Conservation (phyloP, 2,113 vertebrate species). For the Danionella cerebrum region DNA sequence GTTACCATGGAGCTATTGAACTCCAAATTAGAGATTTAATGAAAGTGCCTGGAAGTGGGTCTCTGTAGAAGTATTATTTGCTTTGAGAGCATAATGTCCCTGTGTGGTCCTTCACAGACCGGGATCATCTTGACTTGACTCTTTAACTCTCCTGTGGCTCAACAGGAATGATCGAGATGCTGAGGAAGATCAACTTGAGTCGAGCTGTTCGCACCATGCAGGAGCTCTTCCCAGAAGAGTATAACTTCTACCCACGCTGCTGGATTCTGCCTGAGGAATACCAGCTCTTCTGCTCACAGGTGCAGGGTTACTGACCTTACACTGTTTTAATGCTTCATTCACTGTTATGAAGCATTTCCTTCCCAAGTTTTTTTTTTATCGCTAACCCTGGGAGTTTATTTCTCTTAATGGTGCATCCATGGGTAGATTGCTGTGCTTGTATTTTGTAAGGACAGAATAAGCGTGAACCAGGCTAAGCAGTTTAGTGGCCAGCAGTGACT, state of each 20-base stretch:
- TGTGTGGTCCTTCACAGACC: background rate
- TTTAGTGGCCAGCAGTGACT: constrained; percentile 2
- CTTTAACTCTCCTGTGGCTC: background rate
- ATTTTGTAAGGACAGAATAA: background rate
- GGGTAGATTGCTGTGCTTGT: background rate
- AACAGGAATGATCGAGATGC: constrained; percentile 91
- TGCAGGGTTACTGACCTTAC: no score
- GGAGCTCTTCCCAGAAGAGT: constrained; percentile 88
- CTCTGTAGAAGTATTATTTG: background rate
- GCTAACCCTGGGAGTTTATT: no score
- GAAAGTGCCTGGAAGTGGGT: background rate
- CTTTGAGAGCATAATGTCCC: background rate
- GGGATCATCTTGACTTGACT: background rate
- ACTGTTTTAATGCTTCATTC: no score
- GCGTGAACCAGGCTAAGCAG: constrained; percentile 19
- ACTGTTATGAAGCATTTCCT: no score
- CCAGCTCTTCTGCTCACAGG: constrained; percentile 81
- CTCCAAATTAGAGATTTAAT: background rate
- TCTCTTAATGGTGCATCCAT: background rate
- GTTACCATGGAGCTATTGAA: background rate
- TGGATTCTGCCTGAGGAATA: constrained; percentile 95
- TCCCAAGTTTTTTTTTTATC: no score
- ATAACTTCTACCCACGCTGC: constrained; percentile 93
- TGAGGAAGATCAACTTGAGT: constrained; percentile 88
- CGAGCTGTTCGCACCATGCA: constrained; percentile 87